Conservation (phyloP, 2,888 invertebrate species). For the Leptinotarsa tumamoca region DNA sequence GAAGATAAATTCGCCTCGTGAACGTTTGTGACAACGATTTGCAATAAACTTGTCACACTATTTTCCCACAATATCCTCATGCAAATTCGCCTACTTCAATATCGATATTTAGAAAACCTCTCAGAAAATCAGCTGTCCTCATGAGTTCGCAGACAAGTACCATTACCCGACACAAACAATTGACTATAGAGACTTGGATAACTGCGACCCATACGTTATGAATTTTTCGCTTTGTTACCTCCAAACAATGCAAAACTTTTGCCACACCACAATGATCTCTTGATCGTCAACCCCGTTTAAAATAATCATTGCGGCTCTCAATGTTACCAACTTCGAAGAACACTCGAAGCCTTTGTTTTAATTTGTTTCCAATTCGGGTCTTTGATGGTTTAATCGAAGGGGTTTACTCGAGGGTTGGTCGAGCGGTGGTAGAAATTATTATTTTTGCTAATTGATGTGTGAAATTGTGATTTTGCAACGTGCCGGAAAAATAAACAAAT, state of each 20-base stretch:
- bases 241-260: constrained; percentile 59
- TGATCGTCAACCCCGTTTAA: constrained; percentile 23
- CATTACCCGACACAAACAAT: constrained; percentile 55
- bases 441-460: constrained; percentile 12
- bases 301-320: constrained; percentile 37
- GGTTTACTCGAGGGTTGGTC: constrained; percentile 3
- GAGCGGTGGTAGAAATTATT: neutral
- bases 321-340: constrained; percentile 53
- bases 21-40: neutral
- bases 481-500: no score
- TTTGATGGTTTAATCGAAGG: constrained; percentile 26
- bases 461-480: neutral
- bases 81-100: constrained; percentile 43
- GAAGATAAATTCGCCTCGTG: no score
- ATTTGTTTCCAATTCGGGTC: constrained; percentile 38
- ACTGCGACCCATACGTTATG: constrained; percentile 54
- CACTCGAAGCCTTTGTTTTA: constrained; percentile 49
- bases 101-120: constrained; percentile 46
- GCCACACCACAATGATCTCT: constrained; percentile 53
- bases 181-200: constrained; percentile 61
- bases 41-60: constrained; percentile 14
- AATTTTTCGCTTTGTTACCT: constrained; percentile 64
- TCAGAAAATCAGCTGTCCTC: constrained; percentile 54
- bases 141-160: constrained; percentile 43
- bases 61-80: constrained; percentile 31